Base-by-base conservation (phyloP, 2,797 vertebrate species). In the Poeciliopsis gracilis region DNA sequence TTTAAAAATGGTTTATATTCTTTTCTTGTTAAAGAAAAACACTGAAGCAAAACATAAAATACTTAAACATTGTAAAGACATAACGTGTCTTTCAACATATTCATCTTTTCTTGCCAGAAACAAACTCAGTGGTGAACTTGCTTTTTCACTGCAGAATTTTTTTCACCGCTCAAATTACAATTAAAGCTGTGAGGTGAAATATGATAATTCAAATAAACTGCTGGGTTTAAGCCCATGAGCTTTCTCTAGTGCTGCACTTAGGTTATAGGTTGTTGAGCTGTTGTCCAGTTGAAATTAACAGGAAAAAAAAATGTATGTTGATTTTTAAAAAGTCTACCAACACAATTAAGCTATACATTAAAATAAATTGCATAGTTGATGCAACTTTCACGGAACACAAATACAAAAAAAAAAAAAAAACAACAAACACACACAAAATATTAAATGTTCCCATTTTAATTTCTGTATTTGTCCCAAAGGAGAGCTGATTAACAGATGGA, bases 401-500 rank as follows among this genome's bases (percentile, higher is more conserved):
- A 38, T 2, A 38, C 38, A 41, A 13, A 15, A 45, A 30, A 28
- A 0, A 5, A 49, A 76, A 2, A 55, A 57, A 9, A 59, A 28
- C 2, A 57, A 57, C 13, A 57, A 10, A 28, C 2, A 23, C 7
- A 49, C 16, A 53, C 51, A 53, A 4, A 8, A 43, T 30, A 25
- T 25, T 11, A n/a, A 13, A 49, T n/a, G 12, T 36, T 41, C 15
- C 36, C 18, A 20, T 47, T 51, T 47, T 57, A 38, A 6, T 55
- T 80, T 59, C 16, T 76, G 23, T 43, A 72, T 76, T 73, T 45
- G 11, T 49, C n/a, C 49, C 8, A 73, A 0, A 13, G 13, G 15
- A 49, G 13, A 69, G 76, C 51, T 25, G 7, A 72, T 77, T 72
- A n/a, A 69, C 20, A 77, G 36, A 66, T 30, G 11, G 38, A 3